Evolutionary conservation across 2,113 vertebrate genomes (phyloP).

Genomic region (Vireo altiloquus): DNA sequence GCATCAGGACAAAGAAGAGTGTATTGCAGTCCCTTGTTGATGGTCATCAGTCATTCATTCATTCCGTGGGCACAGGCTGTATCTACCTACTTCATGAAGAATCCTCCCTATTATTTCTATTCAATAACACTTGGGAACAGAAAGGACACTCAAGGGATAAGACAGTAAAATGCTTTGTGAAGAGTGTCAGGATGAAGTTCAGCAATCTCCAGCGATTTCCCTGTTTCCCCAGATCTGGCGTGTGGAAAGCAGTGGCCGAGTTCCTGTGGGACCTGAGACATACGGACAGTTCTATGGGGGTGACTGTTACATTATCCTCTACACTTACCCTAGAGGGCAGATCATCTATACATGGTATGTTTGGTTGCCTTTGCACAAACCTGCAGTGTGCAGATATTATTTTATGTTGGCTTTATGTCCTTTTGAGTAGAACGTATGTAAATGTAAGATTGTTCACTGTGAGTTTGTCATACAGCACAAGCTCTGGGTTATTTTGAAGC

Average conservation of each 20-base stretch:
- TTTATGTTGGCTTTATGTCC: not conserved
- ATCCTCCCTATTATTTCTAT: not conserved
- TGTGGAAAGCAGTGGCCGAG: conserved; percentile 81
- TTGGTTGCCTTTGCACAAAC: not conserved
- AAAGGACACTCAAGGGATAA: not conserved
- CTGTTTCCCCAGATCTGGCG: conserved; percentile 83
- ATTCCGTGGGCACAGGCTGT: not conserved
- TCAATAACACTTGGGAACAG: not conserved
- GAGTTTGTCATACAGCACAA: not conserved
- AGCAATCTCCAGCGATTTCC: not conserved
- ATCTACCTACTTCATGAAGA: not conserved
- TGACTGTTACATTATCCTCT: conserved; percentile 92
- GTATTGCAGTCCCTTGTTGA: not conserved
- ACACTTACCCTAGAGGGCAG: conserved; percentile 81
- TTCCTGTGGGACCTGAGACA: conserved; percentile 68
- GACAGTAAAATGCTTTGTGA: not conserved
- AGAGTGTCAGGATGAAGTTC: not conserved
- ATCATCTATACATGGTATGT: conserved; percentile 92
- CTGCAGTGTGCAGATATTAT: not conserved
- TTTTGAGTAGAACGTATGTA: not conserved
- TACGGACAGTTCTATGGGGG: conserved; percentile 89
- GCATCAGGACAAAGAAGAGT: not conserved
- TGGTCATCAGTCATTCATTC: not conserved
- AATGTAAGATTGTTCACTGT: not conserved
- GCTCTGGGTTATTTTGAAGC: not conserved